A percentile compares a stretch with the other conserved stretches of the same genome.
These are phyloP conservation scores for Seladonia tumulorum DNA, from an alignment of 2,888 invertebrate genomes.

Conservation along the genomic window DNA sequence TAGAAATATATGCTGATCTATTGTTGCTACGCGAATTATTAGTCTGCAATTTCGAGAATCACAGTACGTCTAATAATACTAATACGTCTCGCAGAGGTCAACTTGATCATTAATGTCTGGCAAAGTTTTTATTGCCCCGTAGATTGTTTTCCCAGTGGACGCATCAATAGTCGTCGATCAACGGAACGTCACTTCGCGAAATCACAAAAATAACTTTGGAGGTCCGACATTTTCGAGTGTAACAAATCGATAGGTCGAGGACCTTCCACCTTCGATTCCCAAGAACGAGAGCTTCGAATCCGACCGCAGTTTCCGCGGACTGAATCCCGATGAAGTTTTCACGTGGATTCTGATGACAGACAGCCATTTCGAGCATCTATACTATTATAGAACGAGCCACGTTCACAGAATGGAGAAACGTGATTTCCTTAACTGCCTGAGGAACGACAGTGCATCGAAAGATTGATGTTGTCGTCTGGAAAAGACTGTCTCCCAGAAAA, in stretches of 20 bases:
- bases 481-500: background rate
- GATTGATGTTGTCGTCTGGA: conserved; percentile 31
- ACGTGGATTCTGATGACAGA: conserved; percentile 4
- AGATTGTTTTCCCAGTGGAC: too few species aligned
- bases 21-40: too few species aligned
- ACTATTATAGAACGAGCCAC: background rate
- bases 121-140: too few species aligned
- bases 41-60: too few species aligned
- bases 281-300: conserved; percentile 10
- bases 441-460: conserved; percentile 32
- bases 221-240: background rate
- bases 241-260: background rate
- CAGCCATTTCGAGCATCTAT: conserved; percentile 7
- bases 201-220: background rate
- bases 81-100: too few species aligned
- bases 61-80: too few species aligned
- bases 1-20: too few species aligned
- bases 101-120: too few species aligned
- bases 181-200: background rate
- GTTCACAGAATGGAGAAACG: conserved; percentile 4
- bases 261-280: background rate
- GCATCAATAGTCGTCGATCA: background rate
- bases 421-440: conserved; percentile 14
- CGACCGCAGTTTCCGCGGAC: background rate
- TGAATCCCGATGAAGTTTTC: conserved; percentile 55